Evolutionary conservation across 2,113 vertebrate species (phyloP).

Genomic region (Sclerurus mexicanus): DNA sequence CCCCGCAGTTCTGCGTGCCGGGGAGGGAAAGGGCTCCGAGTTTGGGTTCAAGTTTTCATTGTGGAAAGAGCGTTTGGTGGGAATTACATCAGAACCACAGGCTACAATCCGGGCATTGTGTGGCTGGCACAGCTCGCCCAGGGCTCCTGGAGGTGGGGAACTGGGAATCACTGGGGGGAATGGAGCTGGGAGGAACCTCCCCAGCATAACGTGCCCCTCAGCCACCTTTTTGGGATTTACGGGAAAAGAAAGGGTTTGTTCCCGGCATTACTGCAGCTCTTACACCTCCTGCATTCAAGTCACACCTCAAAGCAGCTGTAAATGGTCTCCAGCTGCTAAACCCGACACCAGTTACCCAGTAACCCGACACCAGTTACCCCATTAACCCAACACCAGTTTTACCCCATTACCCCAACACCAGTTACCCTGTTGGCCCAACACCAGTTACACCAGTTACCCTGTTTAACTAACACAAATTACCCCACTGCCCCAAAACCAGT

Average conservation of each 20-base stretch:
- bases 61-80: background rate
- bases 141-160: background rate
- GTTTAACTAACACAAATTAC: background rate
- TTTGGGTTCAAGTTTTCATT: background rate
- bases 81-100: conserved; percentile 33
- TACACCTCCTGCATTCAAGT: background rate
- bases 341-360: background rate
- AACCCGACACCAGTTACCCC: background rate
- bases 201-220: background rate
- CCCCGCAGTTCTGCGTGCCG: background rate
- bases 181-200: background rate
- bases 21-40: background rate
- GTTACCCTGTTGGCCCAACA: background rate
- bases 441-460: too few species aligned
- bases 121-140: background rate
- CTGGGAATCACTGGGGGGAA: background rate
- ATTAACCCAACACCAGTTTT: background rate
- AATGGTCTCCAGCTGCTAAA: background rate
- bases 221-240: background rate
- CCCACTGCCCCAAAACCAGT: background rate
- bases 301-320: background rate
- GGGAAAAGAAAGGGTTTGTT: background rate
- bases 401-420: background rate
- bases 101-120: background rate
- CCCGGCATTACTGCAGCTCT: background rate